Evolutionary conservation across 92 coral and sea anemone genomes (phyloP).

Genomic region (Palythoa grandis): DNA sequence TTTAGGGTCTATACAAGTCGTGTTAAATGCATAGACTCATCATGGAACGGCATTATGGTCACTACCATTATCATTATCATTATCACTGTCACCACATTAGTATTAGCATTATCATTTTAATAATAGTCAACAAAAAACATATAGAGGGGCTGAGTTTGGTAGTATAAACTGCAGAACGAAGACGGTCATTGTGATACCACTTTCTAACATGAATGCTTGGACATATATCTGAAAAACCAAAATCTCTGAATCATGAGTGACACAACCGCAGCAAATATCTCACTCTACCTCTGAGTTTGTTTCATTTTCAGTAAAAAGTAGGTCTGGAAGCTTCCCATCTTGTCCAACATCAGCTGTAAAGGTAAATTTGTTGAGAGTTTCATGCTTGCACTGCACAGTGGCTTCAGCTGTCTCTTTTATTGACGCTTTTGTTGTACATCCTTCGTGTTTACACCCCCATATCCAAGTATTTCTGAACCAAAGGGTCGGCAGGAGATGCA

Average conservation of each 20-base stretch:
- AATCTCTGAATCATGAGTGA: too few relatives aligned
- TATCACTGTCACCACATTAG: too few relatives aligned
- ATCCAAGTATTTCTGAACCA: constrained; percentile 99
- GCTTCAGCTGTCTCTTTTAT: constrained; percentile 65
- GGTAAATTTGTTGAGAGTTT: constrained; percentile 79
- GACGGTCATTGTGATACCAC: too few relatives aligned
- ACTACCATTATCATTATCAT: too few relatives aligned
- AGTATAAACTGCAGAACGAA: too few relatives aligned
- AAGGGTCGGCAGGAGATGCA: constrained; percentile 90
- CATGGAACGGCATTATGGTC: too few relatives aligned
- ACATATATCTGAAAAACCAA: too few relatives aligned
- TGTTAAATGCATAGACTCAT: too few relatives aligned
- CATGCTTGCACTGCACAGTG: constrained; percentile 85
- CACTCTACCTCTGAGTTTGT: constrained; percentile 79
- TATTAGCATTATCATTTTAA: too few relatives aligned
- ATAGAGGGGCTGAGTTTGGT: too few relatives aligned
- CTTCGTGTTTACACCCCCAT: constrained; percentile 99
- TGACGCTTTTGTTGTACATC: constrained; percentile 87
- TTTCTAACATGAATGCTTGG: too few relatives aligned
- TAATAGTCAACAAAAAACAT: neutral
- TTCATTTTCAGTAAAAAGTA: constrained; percentile 96
- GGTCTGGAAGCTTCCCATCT: constrained; percentile 65
- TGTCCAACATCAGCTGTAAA: constrained; percentile 86
- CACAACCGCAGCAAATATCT: neutral
- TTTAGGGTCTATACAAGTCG: too few relatives aligned